A percentile compares a stretch with the other conserved stretches of the same genome.
These are phyloP conservation scores for Baccha elongata DNA, from an alignment of 2,888 invertebrate species.

Conservation along the genomic window DNA sequence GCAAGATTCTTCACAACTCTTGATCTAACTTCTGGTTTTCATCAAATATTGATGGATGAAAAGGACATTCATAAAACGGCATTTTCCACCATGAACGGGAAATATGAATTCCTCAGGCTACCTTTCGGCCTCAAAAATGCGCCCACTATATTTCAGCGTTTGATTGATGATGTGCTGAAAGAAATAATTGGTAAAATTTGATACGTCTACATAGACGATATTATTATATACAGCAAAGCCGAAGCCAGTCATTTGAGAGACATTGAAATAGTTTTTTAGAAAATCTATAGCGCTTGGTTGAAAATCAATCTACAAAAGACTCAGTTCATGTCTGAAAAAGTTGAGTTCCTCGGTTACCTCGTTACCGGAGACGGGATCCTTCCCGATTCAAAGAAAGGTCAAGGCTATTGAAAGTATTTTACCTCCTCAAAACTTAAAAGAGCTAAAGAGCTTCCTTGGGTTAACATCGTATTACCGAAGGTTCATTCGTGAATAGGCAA, in stretches of 20 bases:
- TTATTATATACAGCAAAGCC: slow-evolving; percentile 15
- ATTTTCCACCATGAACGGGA: slow-evolving; percentile 44
- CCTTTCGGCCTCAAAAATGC: slow-evolving; percentile 24
- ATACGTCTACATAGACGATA: neutral
- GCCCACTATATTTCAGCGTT: slow-evolving; percentile 72
- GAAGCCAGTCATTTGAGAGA: slow-evolving; percentile 45
- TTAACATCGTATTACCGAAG: slow-evolving; percentile 62
- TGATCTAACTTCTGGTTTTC: slow-evolving; percentile 73
- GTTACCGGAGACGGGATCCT: slow-evolving; percentile 54
- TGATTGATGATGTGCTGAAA: slow-evolving; percentile 68
- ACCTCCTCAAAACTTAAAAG: slow-evolving; percentile 51
- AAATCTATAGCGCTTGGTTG: slow-evolving; percentile 24
- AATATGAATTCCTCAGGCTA: slow-evolving; percentile 1
- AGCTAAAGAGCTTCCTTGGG: slow-evolving; percentile 59
- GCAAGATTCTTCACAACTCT: slow-evolving; percentile 72
- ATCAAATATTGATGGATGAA: slow-evolving; percentile 73
- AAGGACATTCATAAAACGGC: slow-evolving; percentile 69
- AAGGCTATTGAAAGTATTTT: slow-evolving; percentile 41
- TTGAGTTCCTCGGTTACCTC: slow-evolving; percentile 58
- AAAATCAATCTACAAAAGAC: slow-evolving; percentile 57
- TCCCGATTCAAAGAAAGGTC: slow-evolving; percentile 46
- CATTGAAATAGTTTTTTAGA: slow-evolving; percentile 47
- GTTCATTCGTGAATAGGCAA: slow-evolving; percentile 63
- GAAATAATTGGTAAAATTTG: slow-evolving; percentile 2
- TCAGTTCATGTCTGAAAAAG: slow-evolving; percentile 50